These are phyloP conservation scores for Poecile atricapillus DNA, from an alignment of 2,113 vertebrate genomes.

Conservation along the genomic window DNA sequence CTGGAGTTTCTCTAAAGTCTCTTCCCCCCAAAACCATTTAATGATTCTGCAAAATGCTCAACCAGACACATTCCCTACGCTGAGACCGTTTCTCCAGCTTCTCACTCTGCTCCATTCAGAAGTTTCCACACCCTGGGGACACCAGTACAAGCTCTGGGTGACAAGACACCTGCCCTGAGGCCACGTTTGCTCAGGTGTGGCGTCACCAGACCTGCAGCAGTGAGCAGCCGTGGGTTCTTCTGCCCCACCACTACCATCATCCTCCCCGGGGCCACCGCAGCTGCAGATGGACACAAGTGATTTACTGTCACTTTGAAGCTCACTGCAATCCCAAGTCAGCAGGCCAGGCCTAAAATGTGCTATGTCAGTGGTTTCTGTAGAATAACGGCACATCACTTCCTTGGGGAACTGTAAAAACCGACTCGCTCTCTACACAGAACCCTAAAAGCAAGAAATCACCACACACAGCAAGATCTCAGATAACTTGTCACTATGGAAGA, in stretches of 20 bases:
- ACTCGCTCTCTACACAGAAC: background rate
- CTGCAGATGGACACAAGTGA: background rate
- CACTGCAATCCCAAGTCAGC: background rate
- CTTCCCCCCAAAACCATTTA: background rate
- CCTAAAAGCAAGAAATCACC: slow-evolving; percentile 8
- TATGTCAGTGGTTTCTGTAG: background rate
- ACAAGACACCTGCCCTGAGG: background rate
- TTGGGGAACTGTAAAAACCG: slow-evolving; percentile 16
- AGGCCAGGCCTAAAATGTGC: background rate
- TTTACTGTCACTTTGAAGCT: background rate
- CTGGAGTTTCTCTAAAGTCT: background rate
- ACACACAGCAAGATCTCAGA: background rate
- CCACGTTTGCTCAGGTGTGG: background rate
- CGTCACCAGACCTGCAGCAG: background rate
- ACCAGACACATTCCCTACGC: background rate
- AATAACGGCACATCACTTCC: background rate
- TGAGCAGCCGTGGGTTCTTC: background rate
- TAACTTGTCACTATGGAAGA: background rate
- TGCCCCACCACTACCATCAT: background rate
- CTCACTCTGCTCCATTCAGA: background rate
- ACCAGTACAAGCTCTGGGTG: background rate
- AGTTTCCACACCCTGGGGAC: background rate
- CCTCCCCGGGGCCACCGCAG: fast-evolving
- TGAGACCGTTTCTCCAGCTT: background rate
- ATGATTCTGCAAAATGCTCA: fast-evolving